Evolutionary conservation across 2,797 vertebrate species (phyloP).

Genomic region (Sarcoramphus papa): DNA sequence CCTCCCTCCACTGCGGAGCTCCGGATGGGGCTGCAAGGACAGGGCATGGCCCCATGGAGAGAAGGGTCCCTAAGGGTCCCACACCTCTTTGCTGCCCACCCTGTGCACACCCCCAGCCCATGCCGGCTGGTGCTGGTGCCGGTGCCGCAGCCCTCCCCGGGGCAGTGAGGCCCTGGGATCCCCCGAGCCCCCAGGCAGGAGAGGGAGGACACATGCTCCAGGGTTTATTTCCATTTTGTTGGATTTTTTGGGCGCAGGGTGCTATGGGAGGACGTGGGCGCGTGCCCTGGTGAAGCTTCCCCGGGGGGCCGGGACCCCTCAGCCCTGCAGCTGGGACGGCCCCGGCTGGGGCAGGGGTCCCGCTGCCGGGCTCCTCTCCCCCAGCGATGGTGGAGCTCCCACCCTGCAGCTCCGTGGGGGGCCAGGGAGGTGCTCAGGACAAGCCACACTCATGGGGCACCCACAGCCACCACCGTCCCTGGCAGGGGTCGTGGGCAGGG

Average conservation of each 20-base stretch:
- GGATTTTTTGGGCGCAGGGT: neutral
- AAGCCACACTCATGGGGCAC: rapidly evolving
- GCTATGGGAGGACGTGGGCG: too few relatives aligned
- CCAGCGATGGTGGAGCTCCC: neutral
- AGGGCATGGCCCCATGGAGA: neutral
- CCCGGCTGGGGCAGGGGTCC: rapidly evolving
- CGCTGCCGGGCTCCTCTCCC: rapidly evolving
- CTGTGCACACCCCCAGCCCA: neutral
- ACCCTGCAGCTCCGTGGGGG: rapidly evolving
- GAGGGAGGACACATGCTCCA: neutral
- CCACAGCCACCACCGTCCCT: rapidly evolving
- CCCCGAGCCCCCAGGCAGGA: neutral
- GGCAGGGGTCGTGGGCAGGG: rapidly evolving
- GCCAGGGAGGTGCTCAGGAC: rapidly evolving
- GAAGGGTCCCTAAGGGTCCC: neutral
- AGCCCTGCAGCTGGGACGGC: rapidly evolving
- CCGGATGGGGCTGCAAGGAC: neutral
- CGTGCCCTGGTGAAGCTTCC: rapidly evolving
- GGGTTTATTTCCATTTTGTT: neutral
- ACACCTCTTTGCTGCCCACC: neutral
- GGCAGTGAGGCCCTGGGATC: neutral
- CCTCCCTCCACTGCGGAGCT: too few relatives aligned
- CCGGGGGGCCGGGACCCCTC: neutral
- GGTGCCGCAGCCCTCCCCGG: neutral
- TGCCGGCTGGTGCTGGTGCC: neutral